Evolutionary conservation across 2,113 vertebrate genomes (phyloP).

Genomic region (Mormyrus iriodes): DNA sequence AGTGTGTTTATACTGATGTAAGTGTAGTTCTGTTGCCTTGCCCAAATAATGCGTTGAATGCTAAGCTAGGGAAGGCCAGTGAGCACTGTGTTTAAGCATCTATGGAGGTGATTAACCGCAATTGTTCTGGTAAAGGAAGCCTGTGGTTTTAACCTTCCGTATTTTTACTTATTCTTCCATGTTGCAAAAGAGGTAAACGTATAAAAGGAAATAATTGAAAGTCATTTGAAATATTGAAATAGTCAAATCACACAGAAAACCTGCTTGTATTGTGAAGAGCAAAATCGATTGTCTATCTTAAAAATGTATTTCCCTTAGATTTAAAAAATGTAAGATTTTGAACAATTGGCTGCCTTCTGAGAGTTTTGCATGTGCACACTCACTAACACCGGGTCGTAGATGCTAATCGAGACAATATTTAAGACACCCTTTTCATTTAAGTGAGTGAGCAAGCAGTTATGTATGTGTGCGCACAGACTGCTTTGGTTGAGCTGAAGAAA

Average conservation of each 20-base stretch:
- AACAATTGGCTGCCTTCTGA: not conserved
- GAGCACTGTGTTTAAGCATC: not conserved
- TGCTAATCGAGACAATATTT: not conserved
- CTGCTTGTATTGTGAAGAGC: no score
- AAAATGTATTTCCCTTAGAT: not conserved
- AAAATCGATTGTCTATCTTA: not conserved
- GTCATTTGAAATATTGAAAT: not conserved
- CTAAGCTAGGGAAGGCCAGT: not conserved
- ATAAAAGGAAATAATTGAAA: not conserved
- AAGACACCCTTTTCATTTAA: no score
- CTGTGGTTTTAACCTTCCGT: not conserved
- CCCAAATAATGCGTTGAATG: not conserved
- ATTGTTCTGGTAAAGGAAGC: not conserved
- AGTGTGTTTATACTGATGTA: not conserved
- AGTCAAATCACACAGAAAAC: no score
- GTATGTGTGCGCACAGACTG: not conserved
- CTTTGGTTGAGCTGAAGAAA: not conserved
- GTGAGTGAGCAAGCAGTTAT: not conserved
- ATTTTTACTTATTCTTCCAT: not conserved
- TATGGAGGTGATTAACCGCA: not conserved
- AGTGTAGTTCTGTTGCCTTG: not conserved
- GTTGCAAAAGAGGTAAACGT: not conserved
- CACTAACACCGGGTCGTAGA: not conserved
- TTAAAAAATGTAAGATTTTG: not conserved
- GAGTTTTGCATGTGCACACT: not conserved